phyloP scores from a whole-genome alignment of 2,888 invertebrate genomes.

The Merodon equestris region DNA sequence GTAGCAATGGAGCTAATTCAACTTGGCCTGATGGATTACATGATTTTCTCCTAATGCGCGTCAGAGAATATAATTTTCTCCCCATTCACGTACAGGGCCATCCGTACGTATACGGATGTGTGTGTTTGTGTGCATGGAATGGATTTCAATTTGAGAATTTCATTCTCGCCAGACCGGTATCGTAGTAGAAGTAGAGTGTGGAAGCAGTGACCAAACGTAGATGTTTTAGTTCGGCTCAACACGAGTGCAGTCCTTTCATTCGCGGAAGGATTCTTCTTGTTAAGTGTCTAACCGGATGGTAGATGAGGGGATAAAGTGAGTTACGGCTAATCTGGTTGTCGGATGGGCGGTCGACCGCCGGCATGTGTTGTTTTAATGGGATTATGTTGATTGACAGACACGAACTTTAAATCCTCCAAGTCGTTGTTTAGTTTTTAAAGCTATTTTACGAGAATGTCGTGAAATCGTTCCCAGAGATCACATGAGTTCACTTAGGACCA shows the following conservation, averaged over 20 bases:
- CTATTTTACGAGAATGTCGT: no score
- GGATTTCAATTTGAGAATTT: conserved; percentile 53
- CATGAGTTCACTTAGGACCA: no score
- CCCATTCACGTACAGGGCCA: no score
- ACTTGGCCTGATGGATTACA: conserved; percentile 65
- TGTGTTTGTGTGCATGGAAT: conserved; percentile 15
- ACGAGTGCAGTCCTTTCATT: background rate
- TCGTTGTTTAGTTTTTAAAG: no score
- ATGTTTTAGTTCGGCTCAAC: background rate
- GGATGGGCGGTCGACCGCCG: conserved; percentile 15
- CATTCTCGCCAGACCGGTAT: no score
- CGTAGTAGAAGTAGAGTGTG: conserved; percentile 31
- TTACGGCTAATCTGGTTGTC: conserved; percentile 22
- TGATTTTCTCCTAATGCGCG: conserved; percentile 63
- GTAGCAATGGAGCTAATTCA: conserved; percentile 60
- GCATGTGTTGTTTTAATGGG: conserved; percentile 59
- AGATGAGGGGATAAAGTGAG: background rate
- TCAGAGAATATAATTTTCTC: conserved; percentile 37
- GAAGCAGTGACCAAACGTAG: conserved; percentile 35
- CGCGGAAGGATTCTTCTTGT: conserved; percentile 20
- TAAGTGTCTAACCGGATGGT: conserved; percentile 42
- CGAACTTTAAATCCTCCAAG: background rate
- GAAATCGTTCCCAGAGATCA: no score
- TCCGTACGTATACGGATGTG: background rate
- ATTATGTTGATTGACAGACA: conserved; percentile 57